phyloP scores from a whole-genome alignment of 2,888 invertebrate species.

The Polyploca ridens region DNA sequence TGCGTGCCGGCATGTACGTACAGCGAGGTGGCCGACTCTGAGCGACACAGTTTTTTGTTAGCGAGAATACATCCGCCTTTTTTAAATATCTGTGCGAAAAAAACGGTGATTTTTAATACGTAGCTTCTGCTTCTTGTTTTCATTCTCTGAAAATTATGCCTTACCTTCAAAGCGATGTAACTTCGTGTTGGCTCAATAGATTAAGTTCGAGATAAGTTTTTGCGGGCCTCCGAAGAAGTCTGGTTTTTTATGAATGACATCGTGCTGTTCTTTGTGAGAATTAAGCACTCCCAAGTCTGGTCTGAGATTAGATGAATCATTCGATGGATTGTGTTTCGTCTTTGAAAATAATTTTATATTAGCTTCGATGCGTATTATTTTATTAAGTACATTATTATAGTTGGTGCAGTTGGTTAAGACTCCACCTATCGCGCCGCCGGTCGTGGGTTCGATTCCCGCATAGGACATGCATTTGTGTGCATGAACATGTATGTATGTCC shows the following conservation, averaged over 20 bases:
- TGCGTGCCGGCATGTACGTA: too few relatives aligned
- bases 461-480: too few relatives aligned
- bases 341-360: slow-evolving; percentile 23
- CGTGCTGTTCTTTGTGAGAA: slow-evolving; percentile 52
- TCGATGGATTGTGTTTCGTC: slow-evolving; percentile 26
- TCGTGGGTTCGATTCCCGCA: too few relatives aligned
- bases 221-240: slow-evolving; percentile 51
- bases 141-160: background rate
- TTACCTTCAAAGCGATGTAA: slow-evolving; percentile 24
- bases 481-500: too few relatives aligned
- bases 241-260: slow-evolving; percentile 58
- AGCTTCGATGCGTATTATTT: slow-evolving; percentile 14
- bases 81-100: slow-evolving; percentile 28
- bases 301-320: slow-evolving; percentile 65
- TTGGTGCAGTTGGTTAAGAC: too few relatives aligned
- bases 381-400: background rate
- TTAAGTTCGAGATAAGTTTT: slow-evolving; percentile 34
- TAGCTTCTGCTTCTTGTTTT: slow-evolving; percentile 11
- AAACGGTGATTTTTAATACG: slow-evolving; percentile 15
- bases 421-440: too few relatives aligned
- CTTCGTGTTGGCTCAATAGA: slow-evolving; percentile 16
- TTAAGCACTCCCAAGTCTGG: slow-evolving; percentile 43
- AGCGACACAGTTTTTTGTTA: too few relatives aligned
- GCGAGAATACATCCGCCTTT: too few relatives aligned
- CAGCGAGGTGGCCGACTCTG: too few relatives aligned